Evolutionary conservation across 2,797 vertebrate species (phyloP), one percentile per base, ranked within the genome.

Genomic region (Sebastes variabilis): DNA sequence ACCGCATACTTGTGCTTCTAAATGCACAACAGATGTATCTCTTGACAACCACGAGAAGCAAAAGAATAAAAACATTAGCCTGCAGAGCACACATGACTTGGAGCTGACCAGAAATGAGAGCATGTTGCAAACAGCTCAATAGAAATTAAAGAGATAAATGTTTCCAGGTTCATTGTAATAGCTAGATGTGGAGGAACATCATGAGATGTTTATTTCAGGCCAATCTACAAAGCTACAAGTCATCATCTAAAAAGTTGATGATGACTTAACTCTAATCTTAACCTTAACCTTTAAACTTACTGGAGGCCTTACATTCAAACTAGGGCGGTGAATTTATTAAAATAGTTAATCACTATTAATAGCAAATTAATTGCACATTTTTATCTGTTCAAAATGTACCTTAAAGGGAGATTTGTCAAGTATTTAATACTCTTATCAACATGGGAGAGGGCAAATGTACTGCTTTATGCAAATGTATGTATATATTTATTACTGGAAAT

Each of bases 11-110:
- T 89, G 78, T 70, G 79, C 13, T n/a, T n/a, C 74, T 78, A 84
- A 93, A 94, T 88, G 88, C 60, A 86, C 72, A 93, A 89, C 93
- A 95, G 93, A 94, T 94, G 92, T 85, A 87, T 38, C 30, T 55
- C 84, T 84, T 88, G 83, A 87, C 75, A 78, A 88, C 64, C 84
- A 77, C 56, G 25, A 66, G 80, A 74, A 61, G 16, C 59, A 29
- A 72, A 59, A 30, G 61, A 75, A 46, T 46, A 11, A 49, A 46
- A 56, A 79, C n/a, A 68, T 18, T 22, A 60, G 42, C 30, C 69
- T 49, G 59, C 72, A 64, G 75, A 85, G 77, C 85, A 80, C 77
- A 92, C 81, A 82, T 72, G 78, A 90, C 81, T 59, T 80, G 84
- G 72, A 85, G 80, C 71, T 46, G 62, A 85, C 72, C 76, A 70